A percentile compares a stretch with the other conserved stretches of the same genome.
Conservation (phyloP, 2,888 invertebrate genomes). For the Melieria crassipennis region DNA sequence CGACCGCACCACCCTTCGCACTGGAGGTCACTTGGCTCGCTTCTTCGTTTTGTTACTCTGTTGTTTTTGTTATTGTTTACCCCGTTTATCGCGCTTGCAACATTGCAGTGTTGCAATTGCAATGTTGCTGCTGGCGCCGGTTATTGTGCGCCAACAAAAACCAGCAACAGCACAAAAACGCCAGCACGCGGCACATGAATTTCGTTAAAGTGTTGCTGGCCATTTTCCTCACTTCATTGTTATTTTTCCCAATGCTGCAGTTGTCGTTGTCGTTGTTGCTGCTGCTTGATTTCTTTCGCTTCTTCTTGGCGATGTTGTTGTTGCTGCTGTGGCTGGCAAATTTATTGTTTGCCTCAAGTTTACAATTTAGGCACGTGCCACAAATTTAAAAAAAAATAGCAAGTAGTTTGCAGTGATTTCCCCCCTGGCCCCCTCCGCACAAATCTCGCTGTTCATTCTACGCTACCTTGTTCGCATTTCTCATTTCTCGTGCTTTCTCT, state of each 20-base stretch:
- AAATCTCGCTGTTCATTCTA: not conserved
- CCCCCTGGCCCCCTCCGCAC: not conserved
- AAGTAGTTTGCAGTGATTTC: slow-evolving; percentile 45
- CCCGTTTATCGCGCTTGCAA: too few species aligned
- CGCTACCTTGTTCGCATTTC: not conserved
- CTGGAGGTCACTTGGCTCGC: slow-evolving; percentile 23
- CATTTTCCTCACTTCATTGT: not conserved
- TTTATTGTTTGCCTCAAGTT: slow-evolving; percentile 61
- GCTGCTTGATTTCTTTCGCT: too few species aligned
- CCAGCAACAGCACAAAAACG: too few species aligned
- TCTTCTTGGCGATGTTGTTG: not conserved
- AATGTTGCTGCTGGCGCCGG: too few species aligned
- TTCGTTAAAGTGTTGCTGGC: too few species aligned
- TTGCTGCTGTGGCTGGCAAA: slow-evolving; percentile 34
- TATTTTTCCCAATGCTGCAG: not conserved
- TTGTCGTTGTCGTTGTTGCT: not conserved
- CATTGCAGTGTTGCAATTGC: too few species aligned
- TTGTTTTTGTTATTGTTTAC: slow-evolving; percentile 12
- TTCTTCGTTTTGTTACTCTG: not conserved
- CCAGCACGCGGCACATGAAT: too few species aligned
- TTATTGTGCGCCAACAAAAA: too few species aligned
- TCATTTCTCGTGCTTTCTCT: too few species aligned
- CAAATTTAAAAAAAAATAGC: slow-evolving; percentile 48
- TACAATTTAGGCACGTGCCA: slow-evolving; percentile 59
- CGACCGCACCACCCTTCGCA: not conserved